These are phyloP conservation scores for Neolamprologus kungweensis DNA, from an alignment of 2,113 vertebrate species.

Conservation along the genomic window DNA sequence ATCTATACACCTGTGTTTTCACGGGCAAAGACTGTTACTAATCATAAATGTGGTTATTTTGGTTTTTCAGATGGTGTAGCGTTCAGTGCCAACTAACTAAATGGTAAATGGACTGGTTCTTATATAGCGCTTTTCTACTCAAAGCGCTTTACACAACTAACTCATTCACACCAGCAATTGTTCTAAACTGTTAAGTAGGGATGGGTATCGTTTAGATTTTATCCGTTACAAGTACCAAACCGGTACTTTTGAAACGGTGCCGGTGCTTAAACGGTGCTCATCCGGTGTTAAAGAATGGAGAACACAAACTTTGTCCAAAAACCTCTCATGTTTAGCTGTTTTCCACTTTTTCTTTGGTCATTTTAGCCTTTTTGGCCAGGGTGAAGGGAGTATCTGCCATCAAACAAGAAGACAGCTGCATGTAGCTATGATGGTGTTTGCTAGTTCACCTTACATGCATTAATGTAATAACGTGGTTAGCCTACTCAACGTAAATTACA, in stretches of 20 bases:
- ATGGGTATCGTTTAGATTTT: no score
- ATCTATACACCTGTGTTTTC: not conserved
- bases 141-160: rapidly evolving
- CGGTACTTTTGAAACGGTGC: rapidly evolving
- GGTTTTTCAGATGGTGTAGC: not conserved
- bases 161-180: not conserved
- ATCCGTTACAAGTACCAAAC: rapidly evolving
- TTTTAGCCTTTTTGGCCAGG: no score
- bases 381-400: no score
- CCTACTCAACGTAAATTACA: no score
- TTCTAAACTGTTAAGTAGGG: not conserved
- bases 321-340: rapidly evolving
- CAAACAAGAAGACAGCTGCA: rapidly evolving
- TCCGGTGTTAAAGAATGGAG: no score
- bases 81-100: not conserved
- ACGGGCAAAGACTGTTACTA: not conserved
- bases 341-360: no score
- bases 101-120: not conserved
- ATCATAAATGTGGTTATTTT: rapidly evolving
- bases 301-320: no score
- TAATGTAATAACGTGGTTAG: no score
- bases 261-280: no score
- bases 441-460: no score
- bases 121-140: not conserved
- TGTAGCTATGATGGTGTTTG: rapidly evolving